Conservation (phyloP, 2,888 invertebrate species). For the Cantharis rustica region DNA sequence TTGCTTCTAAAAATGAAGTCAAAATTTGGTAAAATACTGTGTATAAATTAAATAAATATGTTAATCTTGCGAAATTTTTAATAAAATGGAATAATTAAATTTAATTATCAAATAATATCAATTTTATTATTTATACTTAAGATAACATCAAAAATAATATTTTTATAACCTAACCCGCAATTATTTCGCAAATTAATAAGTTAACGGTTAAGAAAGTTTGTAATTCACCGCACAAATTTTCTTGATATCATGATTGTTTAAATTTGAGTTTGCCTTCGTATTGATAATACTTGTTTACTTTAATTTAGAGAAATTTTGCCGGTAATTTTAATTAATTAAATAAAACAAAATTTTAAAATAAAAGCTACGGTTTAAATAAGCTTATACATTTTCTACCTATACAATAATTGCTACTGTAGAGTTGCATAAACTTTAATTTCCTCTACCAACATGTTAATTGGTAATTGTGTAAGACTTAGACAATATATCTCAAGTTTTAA, state of each 20-base stretch:
- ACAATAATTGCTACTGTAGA: neutral
- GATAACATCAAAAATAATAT: too few relatives aligned
- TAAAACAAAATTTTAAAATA: too few relatives aligned
- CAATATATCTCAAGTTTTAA: neutral
- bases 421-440: neutral
- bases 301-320: too few relatives aligned
- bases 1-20: neutral
- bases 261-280: neutral
- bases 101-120: neutral
- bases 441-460: constrained; percentile 2
- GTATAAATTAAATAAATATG: neutral
- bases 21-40: neutral
- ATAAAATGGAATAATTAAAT: neutral
- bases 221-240: neutral
- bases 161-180: neutral
- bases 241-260: neutral
- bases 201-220: neutral
- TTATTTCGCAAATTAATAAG: neutral
- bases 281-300: too few relatives aligned
- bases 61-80: neutral
- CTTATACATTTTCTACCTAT: neutral
- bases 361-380: neutral
- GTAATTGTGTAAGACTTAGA: neutral
- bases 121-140: neutral
- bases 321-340: too few relatives aligned